Conservation (phyloP, 2,888 invertebrate genomes). For the Tetropium fuscum region DNA sequence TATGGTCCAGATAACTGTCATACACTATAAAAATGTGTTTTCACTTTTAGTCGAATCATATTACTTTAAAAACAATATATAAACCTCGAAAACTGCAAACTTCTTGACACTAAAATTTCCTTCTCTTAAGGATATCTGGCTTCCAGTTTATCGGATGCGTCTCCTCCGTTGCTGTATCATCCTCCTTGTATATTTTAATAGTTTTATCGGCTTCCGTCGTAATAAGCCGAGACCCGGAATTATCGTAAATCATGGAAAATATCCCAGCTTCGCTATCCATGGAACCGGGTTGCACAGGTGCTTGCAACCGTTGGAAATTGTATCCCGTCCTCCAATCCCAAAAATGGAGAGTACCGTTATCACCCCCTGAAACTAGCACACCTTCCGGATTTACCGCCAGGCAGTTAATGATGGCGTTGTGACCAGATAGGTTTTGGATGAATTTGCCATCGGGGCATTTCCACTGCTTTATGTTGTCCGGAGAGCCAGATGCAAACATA, state of each 20-base stretch:
- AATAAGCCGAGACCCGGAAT: conserved; percentile 93
- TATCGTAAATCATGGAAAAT: conserved; percentile 95
- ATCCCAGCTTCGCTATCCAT: conserved; percentile 99
- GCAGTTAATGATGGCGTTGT: conserved; percentile 97
- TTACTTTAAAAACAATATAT: no score
- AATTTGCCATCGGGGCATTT: conserved; percentile 98
- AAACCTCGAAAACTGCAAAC: no score
- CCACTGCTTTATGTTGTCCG: conserved; percentile 99
- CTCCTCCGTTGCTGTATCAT: conserved; percentile 96
- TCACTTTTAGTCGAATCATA: no score
- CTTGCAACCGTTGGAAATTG: conserved; percentile 92
- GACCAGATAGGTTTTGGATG: conserved; percentile 95
- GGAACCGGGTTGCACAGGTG: conserved; percentile 97
- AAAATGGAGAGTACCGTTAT: conserved; percentile 96
- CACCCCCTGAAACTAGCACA: conserved; percentile 97
- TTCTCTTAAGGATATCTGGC: conserved; percentile 93
- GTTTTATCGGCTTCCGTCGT: conserved; percentile 99
- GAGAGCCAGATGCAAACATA: conserved; percentile 98
- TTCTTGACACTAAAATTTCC: conserved; percentile 94
- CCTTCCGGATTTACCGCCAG: conserved; percentile 95
- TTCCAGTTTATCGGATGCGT: conserved; percentile 98
- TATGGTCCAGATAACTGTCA: no score
- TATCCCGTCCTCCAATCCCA: conserved; percentile 99
- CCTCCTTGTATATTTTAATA: conserved; percentile 98
- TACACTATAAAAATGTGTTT: no score